Percentiles rank a stretch among this genome's conserved stretches.
These are phyloP conservation scores for Metallyticus violacea DNA, from an alignment of 2,888 invertebrate genomes.

Conservation along the genomic window DNA sequence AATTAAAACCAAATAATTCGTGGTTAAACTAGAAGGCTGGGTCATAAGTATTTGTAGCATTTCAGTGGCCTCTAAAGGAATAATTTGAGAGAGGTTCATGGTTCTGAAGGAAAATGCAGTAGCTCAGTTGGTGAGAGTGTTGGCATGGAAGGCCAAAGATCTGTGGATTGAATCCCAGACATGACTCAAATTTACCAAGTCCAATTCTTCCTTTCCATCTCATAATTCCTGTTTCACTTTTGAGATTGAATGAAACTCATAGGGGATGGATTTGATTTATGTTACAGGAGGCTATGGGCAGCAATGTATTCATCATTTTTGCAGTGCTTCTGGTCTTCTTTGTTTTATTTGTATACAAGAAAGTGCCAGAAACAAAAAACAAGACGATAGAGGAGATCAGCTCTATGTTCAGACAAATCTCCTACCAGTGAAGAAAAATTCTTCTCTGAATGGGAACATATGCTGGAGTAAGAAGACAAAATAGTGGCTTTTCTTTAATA, in stretches of 20 bases:
- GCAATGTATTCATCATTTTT: conserved; percentile 79
- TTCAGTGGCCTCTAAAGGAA: too few species aligned
- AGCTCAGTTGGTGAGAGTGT: too few species aligned
- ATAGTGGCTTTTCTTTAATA: neutral
- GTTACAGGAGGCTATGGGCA: conserved; percentile 55
- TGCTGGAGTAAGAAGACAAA: neutral
- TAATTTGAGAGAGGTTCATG: too few species aligned
- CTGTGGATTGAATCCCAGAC: too few species aligned
- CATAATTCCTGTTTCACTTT: too few species aligned
- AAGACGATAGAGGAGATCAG: conserved; percentile 82
- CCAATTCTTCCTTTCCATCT: too few species aligned
- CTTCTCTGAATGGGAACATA: neutral
- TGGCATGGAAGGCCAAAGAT: too few species aligned
- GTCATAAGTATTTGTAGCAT: too few species aligned
- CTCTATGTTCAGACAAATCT: conserved; percentile 72
- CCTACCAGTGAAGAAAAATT: conserved; percentile 48
- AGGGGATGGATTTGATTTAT: conserved; percentile 30
- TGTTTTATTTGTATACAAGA: conserved; percentile 75
- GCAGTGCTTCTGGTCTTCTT: conserved; percentile 68
- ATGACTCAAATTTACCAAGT: too few species aligned
- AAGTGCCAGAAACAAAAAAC: conserved; percentile 88
- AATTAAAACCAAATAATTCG: too few species aligned
- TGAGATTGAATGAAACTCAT: neutral
- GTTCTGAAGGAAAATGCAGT: too few species aligned
- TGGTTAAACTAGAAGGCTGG: too few species aligned